These are phyloP conservation scores for Decapterus maruadsi DNA, from an alignment of 2,797 vertebrate species.

Conservation along the genomic window DNA sequence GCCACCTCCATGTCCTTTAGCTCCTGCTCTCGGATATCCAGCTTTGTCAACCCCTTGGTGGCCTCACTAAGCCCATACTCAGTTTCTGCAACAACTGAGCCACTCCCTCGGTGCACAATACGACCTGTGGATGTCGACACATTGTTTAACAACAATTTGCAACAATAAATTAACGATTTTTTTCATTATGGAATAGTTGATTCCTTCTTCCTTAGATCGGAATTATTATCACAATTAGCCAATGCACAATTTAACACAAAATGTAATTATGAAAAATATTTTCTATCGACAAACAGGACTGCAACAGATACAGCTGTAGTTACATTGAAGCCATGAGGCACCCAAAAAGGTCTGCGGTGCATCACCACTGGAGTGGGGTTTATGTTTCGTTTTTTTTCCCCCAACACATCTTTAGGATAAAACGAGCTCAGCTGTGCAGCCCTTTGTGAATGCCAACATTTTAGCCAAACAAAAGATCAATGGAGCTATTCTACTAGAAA, in stretches of 20 bases:
- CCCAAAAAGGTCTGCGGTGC: conserved; percentile 62
- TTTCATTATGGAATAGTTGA: not conserved
- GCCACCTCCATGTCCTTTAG: conserved; percentile 94
- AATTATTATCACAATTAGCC: not conserved
- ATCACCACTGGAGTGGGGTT: conserved; percentile 40
- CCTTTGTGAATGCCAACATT: conserved; percentile 46
- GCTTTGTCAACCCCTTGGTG: conserved; percentile 78
- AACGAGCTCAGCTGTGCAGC: conserved; percentile 48
- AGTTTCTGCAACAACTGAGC: conserved; percentile 59
- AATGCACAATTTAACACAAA: not conserved
- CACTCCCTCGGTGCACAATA: conserved; percentile 70
- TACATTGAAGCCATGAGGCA: conserved; percentile 23
- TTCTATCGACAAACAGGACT: not conserved
- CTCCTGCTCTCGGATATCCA: conserved; percentile 86
- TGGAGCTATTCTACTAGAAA: conserved; percentile 22
- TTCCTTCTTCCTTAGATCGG: not conserved
- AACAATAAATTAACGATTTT: not conserved
- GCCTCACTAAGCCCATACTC: conserved; percentile 82
- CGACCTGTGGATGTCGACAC: conserved; percentile 78
- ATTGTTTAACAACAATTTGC: not conserved
- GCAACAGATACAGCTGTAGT: not conserved
- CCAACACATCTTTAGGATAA: conserved; percentile 14
- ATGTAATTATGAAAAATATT: not conserved
- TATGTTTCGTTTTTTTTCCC: not conserved
- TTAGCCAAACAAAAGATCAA: not conserved